Evolutionary conservation across 2,113 vertebrate genomes (phyloP), one percentile per base, ranked within the genome.

Genomic region (Pteropus alecto): DNA sequence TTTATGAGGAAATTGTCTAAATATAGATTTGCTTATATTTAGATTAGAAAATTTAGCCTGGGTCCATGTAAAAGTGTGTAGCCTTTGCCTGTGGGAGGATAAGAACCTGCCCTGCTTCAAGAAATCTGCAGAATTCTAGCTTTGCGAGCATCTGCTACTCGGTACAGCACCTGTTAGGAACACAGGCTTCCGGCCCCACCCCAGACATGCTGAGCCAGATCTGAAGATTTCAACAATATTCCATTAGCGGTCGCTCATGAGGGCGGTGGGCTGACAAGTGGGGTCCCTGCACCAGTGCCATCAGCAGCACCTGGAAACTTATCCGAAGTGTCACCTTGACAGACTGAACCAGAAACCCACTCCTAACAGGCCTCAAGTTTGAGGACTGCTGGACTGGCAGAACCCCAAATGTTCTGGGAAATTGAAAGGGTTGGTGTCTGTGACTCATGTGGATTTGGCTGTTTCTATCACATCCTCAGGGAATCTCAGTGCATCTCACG

Each of bases 21-120:
- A 71, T 1, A 5, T 1, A 0, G 30, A 41, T 4, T 15, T 21
- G 41, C 88, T 67, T 74, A 2, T 0, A 5, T 35, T 1, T 30
- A 85, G 95, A 60, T 4, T 0, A 43, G 1, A 73, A 87, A 43
- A 16, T 87, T 1, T 0, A 0, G 82, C 76, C 74, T 2, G 70
- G 30, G 15, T 58, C 86, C 81, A 28, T 1, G 83, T n/a, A 43
- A 15, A 94, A 90, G 9, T 5, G 15, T 0, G 73, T 3, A 3
- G 2, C 4, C 26, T 28, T 43, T 7, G 30, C 2, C 11, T 26
- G 51, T 28, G 21, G 84, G 58, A 86, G n/a, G 70, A 33, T 18
- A 70, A 76, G 89, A 33, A 38, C 18, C n/a, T 5, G 19, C 30
- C 28, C 79, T 73, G 33, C 10, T 7, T 33, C 18, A 74, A 41